Evolutionary conservation across 2,888 invertebrate genomes (phyloP), one percentile per base, ranked within the genome.

Genomic region (Trissonchulus sp.): DNA sequence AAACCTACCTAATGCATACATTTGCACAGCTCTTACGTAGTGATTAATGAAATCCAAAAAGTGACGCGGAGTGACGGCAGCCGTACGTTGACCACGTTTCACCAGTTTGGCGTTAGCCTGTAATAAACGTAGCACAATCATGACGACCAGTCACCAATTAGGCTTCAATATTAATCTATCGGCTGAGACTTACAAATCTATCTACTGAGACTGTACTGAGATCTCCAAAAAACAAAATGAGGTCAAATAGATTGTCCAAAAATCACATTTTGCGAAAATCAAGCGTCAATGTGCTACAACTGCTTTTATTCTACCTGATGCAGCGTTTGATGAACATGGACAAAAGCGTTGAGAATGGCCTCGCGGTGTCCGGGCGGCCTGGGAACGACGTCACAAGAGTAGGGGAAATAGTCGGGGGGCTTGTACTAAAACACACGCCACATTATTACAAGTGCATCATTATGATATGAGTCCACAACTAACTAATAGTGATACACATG

Each of bases 31-130:
- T 82, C 86, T 84, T 80, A 87, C 98, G 88, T 97, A 98, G 87
- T 99, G 99, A 86, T 96, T 93, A 84, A 99, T 99, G 84, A 99
- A 99, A 87, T 99, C 99, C 76, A 99, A 88, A 87, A 96, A 99
- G 87, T 99, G 98, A 87, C 93, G 89, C 1, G 99, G 99, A 15
- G 99, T 99, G 78, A 99, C 95, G 30, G 97, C 94, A 92, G 95
- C 97, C 28, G 94, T 95, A 77, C 96, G 89, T 78, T 93, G 92
- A 62, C 97, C 97, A 69, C 96, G 89, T 86, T 95, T 96, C 2
- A 91, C 90, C 74, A 98, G 88, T 74, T 94, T 88, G 0, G 91
- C 89, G 85, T 99, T 99, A 73, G 97, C 96, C 83, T 79, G 80
- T 15, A 48, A 48, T 8, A 48, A 48, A 48, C 8, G 23, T 15